These are phyloP conservation scores for Dicerorhinus sumatrensis DNA, from an alignment of 2,113 vertebrate genomes.

Conservation along the genomic window DNA sequence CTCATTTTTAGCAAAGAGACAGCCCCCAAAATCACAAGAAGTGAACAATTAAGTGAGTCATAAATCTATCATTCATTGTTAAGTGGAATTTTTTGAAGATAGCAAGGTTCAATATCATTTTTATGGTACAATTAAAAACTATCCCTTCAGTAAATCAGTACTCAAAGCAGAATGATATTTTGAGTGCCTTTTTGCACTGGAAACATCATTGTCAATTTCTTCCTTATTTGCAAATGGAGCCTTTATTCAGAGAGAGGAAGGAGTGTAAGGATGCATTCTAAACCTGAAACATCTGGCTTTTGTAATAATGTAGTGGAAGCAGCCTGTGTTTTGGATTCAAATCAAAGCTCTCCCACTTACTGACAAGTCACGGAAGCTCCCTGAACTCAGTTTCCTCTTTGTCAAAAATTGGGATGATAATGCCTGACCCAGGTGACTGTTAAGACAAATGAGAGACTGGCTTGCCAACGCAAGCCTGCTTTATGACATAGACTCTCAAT, in stretches of 20 bases:
- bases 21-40: conserved; percentile 80
- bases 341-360: conserved; percentile 31
- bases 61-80: conserved; percentile 81
- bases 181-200: background rate
- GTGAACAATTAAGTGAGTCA: conserved; percentile 87
- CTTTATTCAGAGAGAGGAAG: conserved; percentile 47
- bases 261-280: conserved; percentile 54
- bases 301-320: conserved; percentile 62
- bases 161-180: conserved; percentile 35
- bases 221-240: conserved; percentile 54
- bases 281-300: conserved; percentile 79
- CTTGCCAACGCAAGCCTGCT: background rate
- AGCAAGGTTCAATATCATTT: conserved; percentile 77
- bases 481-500: background rate
- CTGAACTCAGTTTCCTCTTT: conserved; percentile 28
- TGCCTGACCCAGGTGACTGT: background rate
- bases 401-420: background rate
- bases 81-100: conserved; percentile 82
- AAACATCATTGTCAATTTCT: conserved; percentile 55
- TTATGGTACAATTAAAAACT: conserved; percentile 78
- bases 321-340: conserved; percentile 57
- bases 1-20: conserved; percentile 81
- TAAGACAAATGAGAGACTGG: background rate
- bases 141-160: conserved; percentile 60
- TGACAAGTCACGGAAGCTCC: background rate